Conservation (phyloP, 2,797 vertebrate species). For the Nannoperca australis region DNA sequence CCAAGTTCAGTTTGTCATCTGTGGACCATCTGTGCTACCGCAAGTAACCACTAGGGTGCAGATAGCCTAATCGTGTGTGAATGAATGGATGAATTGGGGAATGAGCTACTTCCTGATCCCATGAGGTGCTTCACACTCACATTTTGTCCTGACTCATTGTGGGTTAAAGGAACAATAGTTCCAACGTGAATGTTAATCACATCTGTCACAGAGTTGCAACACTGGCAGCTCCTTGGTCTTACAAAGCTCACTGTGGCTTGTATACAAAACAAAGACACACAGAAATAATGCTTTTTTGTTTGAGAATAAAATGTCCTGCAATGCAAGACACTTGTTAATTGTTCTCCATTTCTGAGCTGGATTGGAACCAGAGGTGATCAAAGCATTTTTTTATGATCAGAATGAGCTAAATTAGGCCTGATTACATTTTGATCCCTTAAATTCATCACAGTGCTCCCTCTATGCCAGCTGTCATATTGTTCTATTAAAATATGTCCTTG, state of each 20-base stretch:
- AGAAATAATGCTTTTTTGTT: not conserved
- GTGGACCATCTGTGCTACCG: not conserved
- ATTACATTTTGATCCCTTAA: conserved; percentile 17
- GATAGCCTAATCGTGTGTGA: not conserved
- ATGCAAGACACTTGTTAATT: not conserved
- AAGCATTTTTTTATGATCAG: conserved; percentile 21
- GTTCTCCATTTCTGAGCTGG: not conserved
- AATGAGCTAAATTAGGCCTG: not conserved
- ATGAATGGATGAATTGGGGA: not conserved
- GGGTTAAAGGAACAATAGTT: not conserved
- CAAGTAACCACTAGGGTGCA: conserved; percentile 26
- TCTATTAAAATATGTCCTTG: conserved; percentile 20
- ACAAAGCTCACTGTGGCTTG: not conserved
- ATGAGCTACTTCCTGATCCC: conserved; percentile 3
- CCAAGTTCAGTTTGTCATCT: conserved; percentile 1
- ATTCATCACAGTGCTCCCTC: not conserved
- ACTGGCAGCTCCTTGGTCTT: not conserved
- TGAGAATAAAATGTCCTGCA: conserved; percentile 2
- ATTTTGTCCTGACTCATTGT: conserved; percentile 1
- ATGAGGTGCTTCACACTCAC: not conserved
- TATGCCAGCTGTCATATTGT: conserved; percentile 16
- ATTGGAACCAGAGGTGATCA: conserved; percentile 16
- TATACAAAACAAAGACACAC: not conserved
- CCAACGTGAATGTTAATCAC: conserved; percentile 3
- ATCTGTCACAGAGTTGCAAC: conserved; percentile 6